Percentiles rank a stretch among this genome's conserved stretches.
Evolutionary conservation across 2,113 vertebrate species (phyloP).

Genomic region (Chaetops frenatus): DNA sequence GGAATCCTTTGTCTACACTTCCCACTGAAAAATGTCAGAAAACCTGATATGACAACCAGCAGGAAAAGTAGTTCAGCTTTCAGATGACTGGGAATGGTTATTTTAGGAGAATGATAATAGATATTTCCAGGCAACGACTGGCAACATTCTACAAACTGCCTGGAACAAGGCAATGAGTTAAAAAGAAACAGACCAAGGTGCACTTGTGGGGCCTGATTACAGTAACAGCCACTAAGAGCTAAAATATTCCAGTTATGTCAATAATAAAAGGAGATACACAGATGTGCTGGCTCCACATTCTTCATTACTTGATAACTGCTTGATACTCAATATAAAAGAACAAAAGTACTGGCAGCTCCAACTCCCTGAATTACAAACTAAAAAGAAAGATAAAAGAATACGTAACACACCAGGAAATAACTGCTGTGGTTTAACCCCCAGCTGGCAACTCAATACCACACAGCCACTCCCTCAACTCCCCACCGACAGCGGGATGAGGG

Average conservation of each 20-base stretch:
- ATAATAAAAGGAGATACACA: background rate
- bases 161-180: background rate
- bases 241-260: background rate
- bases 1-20: background rate
- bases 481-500: background rate
- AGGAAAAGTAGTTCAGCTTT: background rate
- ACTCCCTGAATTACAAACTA: background rate
- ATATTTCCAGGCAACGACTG: background rate
- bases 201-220: background rate
- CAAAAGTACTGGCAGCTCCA: background rate
- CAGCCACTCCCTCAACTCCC: background rate
- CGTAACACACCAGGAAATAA: background rate
- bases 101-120: background rate
- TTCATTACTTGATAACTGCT: background rate
- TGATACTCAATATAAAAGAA: background rate
- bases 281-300: background rate
- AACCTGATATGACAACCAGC: background rate
- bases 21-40: background rate
- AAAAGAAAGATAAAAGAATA: background rate
- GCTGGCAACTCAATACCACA: background rate
- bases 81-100: background rate
- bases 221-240: background rate
- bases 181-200: background rate
- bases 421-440: background rate
- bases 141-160: background rate